phyloP scores from a whole-genome alignment of 2,888 invertebrate species.

The Scelioninae gen. 1 region DNA sequence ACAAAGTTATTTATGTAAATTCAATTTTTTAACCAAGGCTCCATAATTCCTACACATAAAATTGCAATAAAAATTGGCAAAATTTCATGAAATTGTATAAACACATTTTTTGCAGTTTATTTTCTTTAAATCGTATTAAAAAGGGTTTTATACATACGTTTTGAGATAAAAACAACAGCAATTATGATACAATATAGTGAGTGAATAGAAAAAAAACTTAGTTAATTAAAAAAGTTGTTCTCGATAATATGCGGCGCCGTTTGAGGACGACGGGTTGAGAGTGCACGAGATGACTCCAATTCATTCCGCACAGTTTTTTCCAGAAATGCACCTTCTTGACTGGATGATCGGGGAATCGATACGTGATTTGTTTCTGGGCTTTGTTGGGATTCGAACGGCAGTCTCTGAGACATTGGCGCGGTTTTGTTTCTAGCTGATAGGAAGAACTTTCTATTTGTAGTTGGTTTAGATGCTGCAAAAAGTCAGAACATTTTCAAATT shows the following conservation, averaged over 20 bases:
- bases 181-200: conserved; percentile 1
- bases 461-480: conserved; percentile 54
- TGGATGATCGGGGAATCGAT: conserved; percentile 27
- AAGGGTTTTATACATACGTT: too few species aligned
- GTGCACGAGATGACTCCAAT: conserved; percentile 1
- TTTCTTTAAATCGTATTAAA: too few species aligned
- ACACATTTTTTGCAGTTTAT: too few species aligned
- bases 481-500: background rate
- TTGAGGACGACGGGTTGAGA: conserved; percentile 39
- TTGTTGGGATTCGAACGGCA: conserved; percentile 7
- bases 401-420: conserved; percentile 73
- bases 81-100: too few species aligned
- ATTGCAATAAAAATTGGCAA: too few species aligned
- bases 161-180: too few species aligned
- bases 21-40: too few species aligned
- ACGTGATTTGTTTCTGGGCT: background rate
- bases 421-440: conserved; percentile 78
- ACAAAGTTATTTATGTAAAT: too few species aligned
- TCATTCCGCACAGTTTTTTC: conserved; percentile 30
- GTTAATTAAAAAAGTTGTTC: conserved; percentile 63
- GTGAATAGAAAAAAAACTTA: background rate
- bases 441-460: conserved; percentile 71
- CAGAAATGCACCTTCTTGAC: conserved; percentile 46
- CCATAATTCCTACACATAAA: too few species aligned
- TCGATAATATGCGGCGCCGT: conserved; percentile 67